Evolutionary conservation across 2,797 vertebrate genomes (phyloP), one percentile per base, ranked within the genome.

Genomic region (Rhinophrynus dorsalis): DNA sequence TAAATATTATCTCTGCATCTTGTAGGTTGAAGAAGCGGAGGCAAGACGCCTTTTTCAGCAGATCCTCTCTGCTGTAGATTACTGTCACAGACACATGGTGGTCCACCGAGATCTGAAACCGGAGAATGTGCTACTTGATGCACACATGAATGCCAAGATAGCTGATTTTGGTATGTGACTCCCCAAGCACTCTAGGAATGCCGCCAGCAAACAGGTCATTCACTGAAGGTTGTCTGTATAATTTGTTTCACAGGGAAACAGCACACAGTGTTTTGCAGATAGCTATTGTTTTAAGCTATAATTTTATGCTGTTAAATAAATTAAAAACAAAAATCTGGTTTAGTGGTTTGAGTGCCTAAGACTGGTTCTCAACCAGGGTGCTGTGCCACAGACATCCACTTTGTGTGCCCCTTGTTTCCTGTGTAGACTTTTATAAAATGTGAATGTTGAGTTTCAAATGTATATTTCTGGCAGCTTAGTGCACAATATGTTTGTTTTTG

Each of bases 51-150:
- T 99, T 74, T 99, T 99, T 79, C 97, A 99, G 88, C 97, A 99
- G 89, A 99, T 99, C 64, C 94, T 99, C 74, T 99, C 97, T 0
- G 97, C 93, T 0, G 95, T 99, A 54, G 96, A 99, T 88, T 99
- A 99, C 86, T 99, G 97, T 81, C 97, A 99, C 81, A 85, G 97
- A 76, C 97, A 99, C 80, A 99, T 99, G 97, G 97, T 99, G 27
- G 97, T 99, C 76, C 97, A 99, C 84, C 87, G 97, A 76, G 97
- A 99, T 86, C 91, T 99, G 83, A 99, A 99, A 81, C 97, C 97
- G 0, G 97, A 99, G 89, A 99, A 99, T 1, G 97, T 99, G 50
- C 86, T 99, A 68, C 83, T 99, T 78, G 97, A 99, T 1, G 94
- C 94, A 15, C 94, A 89, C 84, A 98, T 94, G 91, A 99, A 99